Conservation (phyloP, 2,888 invertebrate species). For the Linyphia triangularis region DNA sequence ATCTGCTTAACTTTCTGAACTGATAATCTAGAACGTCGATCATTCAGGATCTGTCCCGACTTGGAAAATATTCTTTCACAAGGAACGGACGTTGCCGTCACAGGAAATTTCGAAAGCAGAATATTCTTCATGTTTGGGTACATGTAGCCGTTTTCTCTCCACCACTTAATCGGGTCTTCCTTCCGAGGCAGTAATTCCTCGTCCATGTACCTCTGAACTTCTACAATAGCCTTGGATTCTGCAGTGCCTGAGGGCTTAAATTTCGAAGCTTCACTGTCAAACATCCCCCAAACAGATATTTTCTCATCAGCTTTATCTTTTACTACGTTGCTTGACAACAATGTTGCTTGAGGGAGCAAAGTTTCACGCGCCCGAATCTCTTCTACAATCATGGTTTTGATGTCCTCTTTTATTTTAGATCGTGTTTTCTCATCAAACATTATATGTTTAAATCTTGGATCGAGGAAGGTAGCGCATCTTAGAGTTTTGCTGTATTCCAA, state of each 20-base stretch:
- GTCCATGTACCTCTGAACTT: constrained; percentile 4
- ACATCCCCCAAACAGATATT: background rate
- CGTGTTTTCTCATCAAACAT: background rate
- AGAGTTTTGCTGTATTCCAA: background rate
- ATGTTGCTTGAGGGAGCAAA: too few relatives aligned
- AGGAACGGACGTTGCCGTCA: constrained; percentile 8
- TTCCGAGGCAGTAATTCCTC: background rate
- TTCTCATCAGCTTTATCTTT: background rate
- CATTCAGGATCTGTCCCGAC: background rate
- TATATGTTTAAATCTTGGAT: constrained; percentile 22
- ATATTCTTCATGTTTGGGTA: constrained; percentile 6
- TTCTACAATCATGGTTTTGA: too few relatives aligned
- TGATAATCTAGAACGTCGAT: background rate
- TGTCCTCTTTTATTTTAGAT: background rate
- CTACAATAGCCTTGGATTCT: background rate
- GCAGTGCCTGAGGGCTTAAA: background rate
- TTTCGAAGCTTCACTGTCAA: background rate
- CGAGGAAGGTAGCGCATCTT: background rate
- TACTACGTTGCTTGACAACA: background rate
- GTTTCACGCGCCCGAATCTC: too few relatives aligned
- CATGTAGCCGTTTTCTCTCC: constrained; percentile 13
- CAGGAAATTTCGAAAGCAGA: background rate
- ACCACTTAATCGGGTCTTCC: constrained; percentile 29
- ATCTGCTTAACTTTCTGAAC: background rate
- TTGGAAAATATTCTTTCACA: constrained; percentile 4